Percentiles rank a stretch among this genome's conserved stretches.
These are phyloP conservation scores for Cerastoderma edule DNA, from an alignment of 2,888 invertebrate genomes.

Conservation along the genomic window DNA sequence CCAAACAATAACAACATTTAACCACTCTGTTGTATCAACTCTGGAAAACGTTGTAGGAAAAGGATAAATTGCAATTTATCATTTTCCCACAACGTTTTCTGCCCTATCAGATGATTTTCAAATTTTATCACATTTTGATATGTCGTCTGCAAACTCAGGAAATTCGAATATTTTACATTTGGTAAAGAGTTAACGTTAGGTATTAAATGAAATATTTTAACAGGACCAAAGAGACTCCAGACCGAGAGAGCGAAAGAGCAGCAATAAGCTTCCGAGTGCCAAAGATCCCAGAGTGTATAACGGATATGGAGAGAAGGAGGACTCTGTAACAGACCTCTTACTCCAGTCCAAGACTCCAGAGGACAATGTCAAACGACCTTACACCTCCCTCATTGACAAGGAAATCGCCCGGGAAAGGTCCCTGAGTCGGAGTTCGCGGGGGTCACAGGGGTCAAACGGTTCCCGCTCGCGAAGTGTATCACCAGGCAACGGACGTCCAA, in stretches of 20 bases:
- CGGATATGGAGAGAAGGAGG: constrained; percentile 26
- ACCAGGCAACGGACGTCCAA: constrained; percentile 45
- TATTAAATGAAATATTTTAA: too few relatives aligned
- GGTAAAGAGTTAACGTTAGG: too few relatives aligned
- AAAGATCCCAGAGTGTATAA: background rate
- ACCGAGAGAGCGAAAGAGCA: constrained; percentile 12
- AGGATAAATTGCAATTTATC: too few relatives aligned
- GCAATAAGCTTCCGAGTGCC: background rate
- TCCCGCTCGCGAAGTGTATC: constrained; percentile 47
- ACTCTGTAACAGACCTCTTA: constrained; percentile 46
- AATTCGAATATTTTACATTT: too few relatives aligned
- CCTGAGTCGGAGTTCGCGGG: constrained; percentile 47
- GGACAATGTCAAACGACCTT: constrained; percentile 56
- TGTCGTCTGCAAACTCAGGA: too few relatives aligned
- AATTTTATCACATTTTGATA: too few relatives aligned
- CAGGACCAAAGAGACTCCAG: constrained; percentile 28
- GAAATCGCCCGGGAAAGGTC: constrained; percentile 67
- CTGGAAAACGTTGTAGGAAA: too few relatives aligned
- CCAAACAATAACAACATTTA: too few relatives aligned
- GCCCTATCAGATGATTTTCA: too few relatives aligned
- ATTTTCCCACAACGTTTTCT: too few relatives aligned
- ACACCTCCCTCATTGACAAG: constrained; percentile 68
- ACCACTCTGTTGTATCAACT: too few relatives aligned
- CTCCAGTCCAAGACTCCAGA: constrained; percentile 33
- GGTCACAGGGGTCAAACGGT: constrained; percentile 30